phyloP scores from a whole-genome alignment of 1,140 invertebrate genomes.

The Ceratosolen solmsi region DNA sequence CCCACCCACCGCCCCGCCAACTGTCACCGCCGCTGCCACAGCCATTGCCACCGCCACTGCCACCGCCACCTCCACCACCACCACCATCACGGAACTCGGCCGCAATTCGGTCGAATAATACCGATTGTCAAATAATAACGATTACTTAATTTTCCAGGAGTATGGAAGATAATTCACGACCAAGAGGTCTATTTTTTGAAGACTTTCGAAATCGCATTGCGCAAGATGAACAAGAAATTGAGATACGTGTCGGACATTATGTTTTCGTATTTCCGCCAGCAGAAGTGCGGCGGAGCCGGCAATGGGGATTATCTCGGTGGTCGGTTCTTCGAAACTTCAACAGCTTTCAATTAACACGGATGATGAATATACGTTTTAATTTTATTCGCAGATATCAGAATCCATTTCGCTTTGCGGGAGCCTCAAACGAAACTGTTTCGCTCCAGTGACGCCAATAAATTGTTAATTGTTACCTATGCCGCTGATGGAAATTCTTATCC shows the following conservation, averaged over 20 bases:
- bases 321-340: constrained; percentile 42
- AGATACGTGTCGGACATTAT: constrained; percentile 69
- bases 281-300: constrained; percentile 64
- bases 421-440: constrained; percentile 65
- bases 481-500: constrained; percentile 81
- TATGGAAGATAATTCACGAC: constrained; percentile 62
- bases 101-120: too few species aligned
- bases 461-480: constrained; percentile 79
- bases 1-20: too few species aligned
- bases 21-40: too few species aligned
- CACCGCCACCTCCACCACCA: too few species aligned
- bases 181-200: constrained; percentile 69
- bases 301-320: constrained; percentile 69
- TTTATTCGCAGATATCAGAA: constrained; percentile 59
- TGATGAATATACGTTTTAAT: constrained; percentile 16
- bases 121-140: too few species aligned
- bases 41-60: too few species aligned
- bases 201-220: constrained; percentile 67
- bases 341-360: constrained; percentile 23
- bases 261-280: constrained; percentile 67
- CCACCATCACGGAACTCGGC: too few species aligned
- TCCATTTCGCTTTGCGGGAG: constrained; percentile 67
- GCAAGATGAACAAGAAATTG: constrained; percentile 67
- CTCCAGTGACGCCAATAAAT: constrained; percentile 70
- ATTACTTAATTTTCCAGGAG: constrained; percentile 50